phyloP scores from a whole-genome alignment of 2,797 vertebrate species.

The Varecia variegata region DNA sequence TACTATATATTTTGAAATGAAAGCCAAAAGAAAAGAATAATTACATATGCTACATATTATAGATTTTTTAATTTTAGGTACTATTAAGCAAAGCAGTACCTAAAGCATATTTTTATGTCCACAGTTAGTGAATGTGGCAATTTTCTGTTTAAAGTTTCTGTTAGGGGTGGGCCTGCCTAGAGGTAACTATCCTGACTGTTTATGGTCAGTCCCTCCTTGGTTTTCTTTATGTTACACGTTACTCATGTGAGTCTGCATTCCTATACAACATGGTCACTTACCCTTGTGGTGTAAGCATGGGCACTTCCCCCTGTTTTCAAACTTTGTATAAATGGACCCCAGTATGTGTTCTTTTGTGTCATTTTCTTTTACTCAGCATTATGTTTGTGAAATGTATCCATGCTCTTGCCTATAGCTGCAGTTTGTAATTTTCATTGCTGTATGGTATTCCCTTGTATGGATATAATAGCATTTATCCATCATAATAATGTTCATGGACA shows the following conservation, averaged over 20 bases:
- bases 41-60: conserved; percentile 83
- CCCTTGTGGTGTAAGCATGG: background rate
- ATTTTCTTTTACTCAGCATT: background rate
- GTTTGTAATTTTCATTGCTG: background rate
- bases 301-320: background rate
- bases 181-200: background rate
- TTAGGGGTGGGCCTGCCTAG: background rate
- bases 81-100: conserved; percentile 72
- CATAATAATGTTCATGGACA: background rate
- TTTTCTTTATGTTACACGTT: background rate
- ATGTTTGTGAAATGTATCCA: background rate
- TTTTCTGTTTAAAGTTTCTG: conserved; percentile 71
- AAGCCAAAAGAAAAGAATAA: conserved; percentile 73
- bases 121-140: conserved; percentile 70
- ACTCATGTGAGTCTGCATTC: background rate
- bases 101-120: conserved; percentile 66
- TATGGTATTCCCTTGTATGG: background rate
- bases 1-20: conserved; percentile 81
- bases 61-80: conserved; percentile 77
- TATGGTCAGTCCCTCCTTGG: background rate
- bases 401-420: background rate
- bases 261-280: background rate
- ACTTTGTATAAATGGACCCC: background rate
- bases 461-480: background rate
- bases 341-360: background rate